Conservation (phyloP, 2,797 vertebrate genomes). For the Tapera naevia region DNA sequence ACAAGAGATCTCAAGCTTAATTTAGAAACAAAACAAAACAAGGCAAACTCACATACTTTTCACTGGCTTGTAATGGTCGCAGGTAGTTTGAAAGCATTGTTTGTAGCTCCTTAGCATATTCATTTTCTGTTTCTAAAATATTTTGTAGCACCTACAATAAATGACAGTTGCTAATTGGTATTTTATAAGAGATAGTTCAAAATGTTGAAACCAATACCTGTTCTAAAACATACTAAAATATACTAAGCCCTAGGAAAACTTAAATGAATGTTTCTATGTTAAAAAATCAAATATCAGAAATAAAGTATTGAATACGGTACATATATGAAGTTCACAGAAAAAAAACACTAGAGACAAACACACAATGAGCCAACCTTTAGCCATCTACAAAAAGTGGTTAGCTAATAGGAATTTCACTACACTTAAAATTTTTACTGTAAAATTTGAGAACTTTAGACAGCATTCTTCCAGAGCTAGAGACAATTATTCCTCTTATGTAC, state of each 20-base stretch:
- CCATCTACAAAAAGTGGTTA: fast-evolving
- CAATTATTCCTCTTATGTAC: background rate
- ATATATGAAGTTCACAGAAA: background rate
- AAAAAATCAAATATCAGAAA: background rate
- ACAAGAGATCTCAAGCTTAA: background rate
- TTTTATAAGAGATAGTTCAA: background rate
- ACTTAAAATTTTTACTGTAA: background rate
- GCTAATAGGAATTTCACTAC: background rate
- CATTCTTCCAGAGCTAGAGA: background rate
- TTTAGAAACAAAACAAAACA: background rate
- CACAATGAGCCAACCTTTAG: background rate
- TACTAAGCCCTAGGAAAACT: background rate
- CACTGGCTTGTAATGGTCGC: conserved; percentile 89
- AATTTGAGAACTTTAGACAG: background rate
- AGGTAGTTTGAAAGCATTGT: conserved; percentile 91
- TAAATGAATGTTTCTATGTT: background rate
- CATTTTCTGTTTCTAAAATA: conserved; percentile 95
- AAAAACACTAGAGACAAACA: background rate
- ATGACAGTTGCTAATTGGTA: conserved; percentile 16
- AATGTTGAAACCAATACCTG: background rate
- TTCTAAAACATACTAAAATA: background rate
- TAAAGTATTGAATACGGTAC: background rate
- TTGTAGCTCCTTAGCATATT: conserved; percentile 94
- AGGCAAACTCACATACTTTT: conserved; percentile 84
- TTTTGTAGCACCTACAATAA: conserved; percentile 92